Conservation (phyloP, 2,888 invertebrate genomes). For the Itoplectis maculator region DNA sequence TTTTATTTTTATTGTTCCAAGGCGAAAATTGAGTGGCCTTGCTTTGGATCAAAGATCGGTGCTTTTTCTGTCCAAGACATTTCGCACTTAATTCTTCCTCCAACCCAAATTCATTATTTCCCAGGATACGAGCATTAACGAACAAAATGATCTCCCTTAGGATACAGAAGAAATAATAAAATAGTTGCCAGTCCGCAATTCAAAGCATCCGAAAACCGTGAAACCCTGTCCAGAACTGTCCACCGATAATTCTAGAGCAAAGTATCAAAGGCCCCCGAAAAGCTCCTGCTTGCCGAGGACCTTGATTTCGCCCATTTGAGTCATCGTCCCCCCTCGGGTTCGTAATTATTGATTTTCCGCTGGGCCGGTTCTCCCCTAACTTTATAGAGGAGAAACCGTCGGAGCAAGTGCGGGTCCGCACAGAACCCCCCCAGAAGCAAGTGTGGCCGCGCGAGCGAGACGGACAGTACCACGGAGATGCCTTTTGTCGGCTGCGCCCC, state of each 20-base stretch:
- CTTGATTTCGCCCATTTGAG: conserved; percentile 84
- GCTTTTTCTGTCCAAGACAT: conserved; percentile 2
- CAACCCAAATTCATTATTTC: background rate
- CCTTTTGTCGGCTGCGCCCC: conserved; percentile 80
- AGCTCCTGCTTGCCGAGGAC: conserved; percentile 68
- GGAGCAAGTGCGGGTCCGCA: conserved; percentile 56
- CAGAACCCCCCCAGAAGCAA: conserved; percentile 42
- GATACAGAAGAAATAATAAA: background rate
- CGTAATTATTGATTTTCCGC: conserved; percentile 84
- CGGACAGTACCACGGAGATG: conserved; percentile 77
- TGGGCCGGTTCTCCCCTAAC: conserved; percentile 80
- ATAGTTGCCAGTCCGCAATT: too few relatives aligned
- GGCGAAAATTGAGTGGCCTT: conserved; percentile 42
- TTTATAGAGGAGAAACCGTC: conserved; percentile 75
- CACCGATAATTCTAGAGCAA: conserved; percentile 4
- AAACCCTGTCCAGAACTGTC: background rate
- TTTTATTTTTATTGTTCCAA: conserved; percentile 40
- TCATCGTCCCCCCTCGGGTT: conserved; percentile 82
- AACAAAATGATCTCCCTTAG: background rate
- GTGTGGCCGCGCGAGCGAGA: conserved; percentile 55
- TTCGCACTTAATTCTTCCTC: background rate
- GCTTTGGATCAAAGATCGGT: background rate
- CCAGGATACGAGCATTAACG: background rate
- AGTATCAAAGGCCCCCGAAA: conserved; percentile 31
- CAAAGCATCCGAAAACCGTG: background rate